A percentile compares a stretch with the other conserved stretches of the same genome.
phyloP scores from a whole-genome alignment of 2,113 vertebrate genomes.

The Lamprologus lemairii region DNA sequence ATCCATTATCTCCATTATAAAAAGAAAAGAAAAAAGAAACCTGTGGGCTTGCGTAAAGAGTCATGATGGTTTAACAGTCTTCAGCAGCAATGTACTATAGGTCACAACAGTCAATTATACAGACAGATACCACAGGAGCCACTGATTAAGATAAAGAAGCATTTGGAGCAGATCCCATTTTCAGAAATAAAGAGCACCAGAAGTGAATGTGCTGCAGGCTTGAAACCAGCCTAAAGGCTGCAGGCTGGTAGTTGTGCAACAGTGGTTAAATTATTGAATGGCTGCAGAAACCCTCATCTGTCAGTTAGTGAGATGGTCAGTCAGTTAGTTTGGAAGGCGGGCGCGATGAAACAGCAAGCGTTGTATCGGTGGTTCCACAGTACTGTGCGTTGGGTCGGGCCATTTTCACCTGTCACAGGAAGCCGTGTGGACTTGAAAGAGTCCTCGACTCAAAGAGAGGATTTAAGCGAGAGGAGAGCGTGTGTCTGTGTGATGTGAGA shows the following conservation, averaged over 20 bases:
- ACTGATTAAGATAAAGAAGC: conserved; percentile 55
- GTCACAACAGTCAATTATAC: conserved; percentile 38
- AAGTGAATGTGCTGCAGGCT: not conserved
- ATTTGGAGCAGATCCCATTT: conserved; percentile 26
- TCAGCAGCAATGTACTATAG: conserved; percentile 37
- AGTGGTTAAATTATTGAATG: conserved; percentile 64
- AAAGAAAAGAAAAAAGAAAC: not conserved
- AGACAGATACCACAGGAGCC: conserved; percentile 39
- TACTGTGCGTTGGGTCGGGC: not conserved
- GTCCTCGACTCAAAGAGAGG: not conserved
- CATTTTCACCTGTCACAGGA: conserved; percentile 36
- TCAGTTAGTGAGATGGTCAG: conserved; percentile 34
- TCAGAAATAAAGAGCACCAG: not conserved
- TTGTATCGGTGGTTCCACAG: conserved; percentile 7
- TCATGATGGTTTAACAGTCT: conserved; percentile 15
- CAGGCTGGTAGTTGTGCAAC: conserved; percentile 8
- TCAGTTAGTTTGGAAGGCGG: conserved; percentile 3
- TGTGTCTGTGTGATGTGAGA: conserved; percentile 15
- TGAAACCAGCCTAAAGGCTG: conserved; percentile 13
- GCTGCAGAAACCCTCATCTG: conserved; percentile 39
- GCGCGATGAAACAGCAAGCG: conserved; percentile 23
- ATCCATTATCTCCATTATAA: not conserved
- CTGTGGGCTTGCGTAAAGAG: not conserved
- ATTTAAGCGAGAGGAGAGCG: not conserved
- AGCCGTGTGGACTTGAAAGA: conserved; percentile 25